Percentiles rank a stretch among this genome's conserved stretches.
Conservation (phyloP, 1,140 invertebrate species). For the Camponotus floridanus region DNA sequence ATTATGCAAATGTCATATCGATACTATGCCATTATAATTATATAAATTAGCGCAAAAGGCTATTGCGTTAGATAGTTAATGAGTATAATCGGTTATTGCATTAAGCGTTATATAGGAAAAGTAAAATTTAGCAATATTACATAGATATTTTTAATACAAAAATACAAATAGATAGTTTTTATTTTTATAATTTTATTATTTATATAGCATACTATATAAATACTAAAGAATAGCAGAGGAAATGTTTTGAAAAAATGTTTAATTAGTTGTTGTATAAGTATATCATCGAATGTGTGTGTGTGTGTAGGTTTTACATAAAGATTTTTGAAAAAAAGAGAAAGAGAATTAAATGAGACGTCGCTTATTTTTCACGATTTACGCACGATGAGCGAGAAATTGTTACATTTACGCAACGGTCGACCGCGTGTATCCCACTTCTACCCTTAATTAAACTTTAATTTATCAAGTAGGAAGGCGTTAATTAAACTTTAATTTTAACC, state of each 20-base stretch:
- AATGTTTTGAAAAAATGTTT: not conserved
- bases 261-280: constrained; percentile 24
- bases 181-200: not conserved
- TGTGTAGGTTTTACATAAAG: constrained; percentile 6
- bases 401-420: constrained; percentile 14
- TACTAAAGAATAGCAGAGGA: not conserved
- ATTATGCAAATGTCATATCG: not conserved
- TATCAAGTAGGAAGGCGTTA: constrained; percentile 73
- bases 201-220: not conserved
- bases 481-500: constrained; percentile 79
- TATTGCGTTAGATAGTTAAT: not conserved
- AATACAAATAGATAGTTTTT: not conserved
- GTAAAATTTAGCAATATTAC: not conserved
- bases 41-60: not conserved
- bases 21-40: not conserved
- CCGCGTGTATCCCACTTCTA: constrained; percentile 17
- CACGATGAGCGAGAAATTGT: constrained; percentile 17
- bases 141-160: not conserved
- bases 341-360: constrained; percentile 25
- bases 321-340: not conserved
- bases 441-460: constrained; percentile 76
- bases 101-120: not conserved
- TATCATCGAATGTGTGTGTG: constrained; percentile 3
- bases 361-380: constrained; percentile 38
- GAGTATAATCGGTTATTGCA: not conserved